Evolutionary conservation across 2,797 vertebrate genomes (phyloP).

Genomic region (Phrynocephalus vlangalii): DNA sequence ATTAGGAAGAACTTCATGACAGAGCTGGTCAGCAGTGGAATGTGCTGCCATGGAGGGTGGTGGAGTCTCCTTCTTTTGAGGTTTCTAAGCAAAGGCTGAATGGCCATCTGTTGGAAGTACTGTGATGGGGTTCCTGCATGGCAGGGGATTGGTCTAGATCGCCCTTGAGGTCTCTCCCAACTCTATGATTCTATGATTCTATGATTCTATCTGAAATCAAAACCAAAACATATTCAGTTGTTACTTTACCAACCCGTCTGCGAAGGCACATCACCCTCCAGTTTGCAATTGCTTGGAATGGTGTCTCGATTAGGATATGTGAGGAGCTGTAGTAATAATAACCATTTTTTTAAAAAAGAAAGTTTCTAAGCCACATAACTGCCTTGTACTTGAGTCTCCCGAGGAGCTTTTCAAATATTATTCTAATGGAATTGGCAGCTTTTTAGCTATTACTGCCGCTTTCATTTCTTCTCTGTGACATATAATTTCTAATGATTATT

Average conservation of each 20-base stretch:
- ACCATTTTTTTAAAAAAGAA: background rate
- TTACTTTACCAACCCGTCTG: background rate
- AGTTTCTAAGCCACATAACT: conserved; percentile 20
- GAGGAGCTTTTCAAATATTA: conserved; percentile 44
- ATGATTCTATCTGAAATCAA: too few relatives aligned
- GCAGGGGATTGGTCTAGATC: too few relatives aligned
- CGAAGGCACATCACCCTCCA: background rate
- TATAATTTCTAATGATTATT: conserved; percentile 40
- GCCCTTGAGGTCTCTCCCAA: too few relatives aligned
- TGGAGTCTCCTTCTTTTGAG: too few relatives aligned
- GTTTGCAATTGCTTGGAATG: background rate
- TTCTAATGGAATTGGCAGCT: conserved; percentile 40
- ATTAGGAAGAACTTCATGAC: too few relatives aligned
- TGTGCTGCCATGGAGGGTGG: too few relatives aligned
- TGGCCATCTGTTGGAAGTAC: too few relatives aligned
- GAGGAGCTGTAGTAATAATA: conserved; percentile 16
- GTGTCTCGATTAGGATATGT: conserved; percentile 11
- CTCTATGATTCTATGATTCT: too few relatives aligned
- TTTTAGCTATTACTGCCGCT: conserved; percentile 32
- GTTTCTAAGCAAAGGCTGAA: too few relatives aligned
- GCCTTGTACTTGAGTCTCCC: conserved; percentile 29
- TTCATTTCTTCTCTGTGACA: conserved; percentile 40
- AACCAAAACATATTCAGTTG: background rate
- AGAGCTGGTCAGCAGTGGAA: too few relatives aligned
- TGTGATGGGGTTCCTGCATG: too few relatives aligned